Conservation (phyloP, 2,113 vertebrate genomes). For the Sus scrofa region T2T-Sscrofa CM000828.6:35200001-35200500, state of each 20-base stretch:
- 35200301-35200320: not conserved
- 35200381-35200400: not conserved
- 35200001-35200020: conserved; percentile 69
- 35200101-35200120: conserved; percentile 84
- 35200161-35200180: conserved; percentile 74
- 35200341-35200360: not conserved
- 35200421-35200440: not conserved
- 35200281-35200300: not conserved
- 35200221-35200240: conserved; percentile 12
- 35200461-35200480: conserved; percentile 29
- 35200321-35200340: not conserved
- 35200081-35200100: conserved; percentile 85
- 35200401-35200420: not conserved
- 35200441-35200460: not conserved
- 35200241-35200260: not conserved
- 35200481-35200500: not conserved
- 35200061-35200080: conserved; percentile 83
- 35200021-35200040: conserved; percentile 46
- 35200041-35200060: conserved; percentile 85
- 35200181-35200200: conserved; percentile 32
- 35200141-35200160: conserved; percentile 80
- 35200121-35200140: conserved; percentile 88
- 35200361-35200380: not conserved
- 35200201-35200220: conserved; percentile 8
- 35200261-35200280: not conserved